Conservation (phyloP, 2,113 vertebrate species). For the Apistogramma diplotaenia region DNA sequence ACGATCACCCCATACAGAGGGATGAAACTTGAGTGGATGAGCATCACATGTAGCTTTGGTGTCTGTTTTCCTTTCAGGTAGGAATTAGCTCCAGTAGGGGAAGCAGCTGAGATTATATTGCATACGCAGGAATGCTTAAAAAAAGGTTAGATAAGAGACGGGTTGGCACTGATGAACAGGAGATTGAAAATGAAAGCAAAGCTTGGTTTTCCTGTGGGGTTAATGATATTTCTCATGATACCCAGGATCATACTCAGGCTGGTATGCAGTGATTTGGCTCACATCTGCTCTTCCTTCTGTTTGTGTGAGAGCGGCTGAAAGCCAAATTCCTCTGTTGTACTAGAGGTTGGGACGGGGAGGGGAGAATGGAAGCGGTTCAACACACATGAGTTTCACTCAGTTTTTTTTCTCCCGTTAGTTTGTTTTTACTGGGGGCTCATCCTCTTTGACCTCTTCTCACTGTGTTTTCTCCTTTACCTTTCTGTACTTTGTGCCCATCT, state of each 20-base stretch:
- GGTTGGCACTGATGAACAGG: background rate
- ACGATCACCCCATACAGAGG: background rate
- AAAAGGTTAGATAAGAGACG: background rate
- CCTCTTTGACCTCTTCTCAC: background rate
- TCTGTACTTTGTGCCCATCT: background rate
- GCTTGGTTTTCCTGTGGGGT: constrained; percentile 1
- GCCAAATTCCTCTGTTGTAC: constrained; percentile 51
- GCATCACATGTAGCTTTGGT: background rate
- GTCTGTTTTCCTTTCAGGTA: background rate
- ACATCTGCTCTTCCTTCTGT: constrained; percentile 27
- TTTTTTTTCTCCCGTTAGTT: background rate
- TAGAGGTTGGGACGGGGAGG: constrained; percentile 16
- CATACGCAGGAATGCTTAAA: background rate
- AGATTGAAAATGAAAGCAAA: background rate
- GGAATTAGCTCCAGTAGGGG: background rate
- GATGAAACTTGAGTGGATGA: background rate
- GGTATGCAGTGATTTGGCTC: constrained; percentile 59
- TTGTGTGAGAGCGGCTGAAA: constrained; percentile 23
- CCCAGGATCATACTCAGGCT: constrained; percentile 36
- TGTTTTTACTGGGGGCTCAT: constrained; percentile 14
- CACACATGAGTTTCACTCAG: constrained; percentile 3
- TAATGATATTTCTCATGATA: constrained; percentile 26
- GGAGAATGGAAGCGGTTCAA: constrained; percentile 13
- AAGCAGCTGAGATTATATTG: background rate
- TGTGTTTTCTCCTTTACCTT: background rate